A percentile compares a stretch with the other conserved stretches of the same genome.
Conservation (phyloP, 1,140 invertebrate genomes). For the Drosophila subobscura region DNA sequence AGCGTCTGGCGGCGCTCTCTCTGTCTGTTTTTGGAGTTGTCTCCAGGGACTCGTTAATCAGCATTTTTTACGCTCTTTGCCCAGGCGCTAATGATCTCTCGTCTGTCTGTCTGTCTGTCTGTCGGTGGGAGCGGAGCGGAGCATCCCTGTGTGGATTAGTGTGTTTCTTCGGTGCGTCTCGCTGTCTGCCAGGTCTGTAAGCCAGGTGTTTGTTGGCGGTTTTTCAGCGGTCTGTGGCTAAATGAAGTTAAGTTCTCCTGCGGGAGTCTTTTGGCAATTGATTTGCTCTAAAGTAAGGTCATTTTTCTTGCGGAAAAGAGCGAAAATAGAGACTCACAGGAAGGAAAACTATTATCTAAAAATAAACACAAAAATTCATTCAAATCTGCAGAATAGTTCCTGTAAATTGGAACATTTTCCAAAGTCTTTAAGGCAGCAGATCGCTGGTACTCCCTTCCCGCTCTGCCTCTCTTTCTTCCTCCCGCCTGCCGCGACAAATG, state of each 20-base stretch:
- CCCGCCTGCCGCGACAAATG: constrained; percentile 17
- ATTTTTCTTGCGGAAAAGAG: too few species aligned
- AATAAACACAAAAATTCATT: too few species aligned
- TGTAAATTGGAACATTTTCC: too few species aligned
- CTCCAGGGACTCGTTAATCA: constrained; percentile 77
- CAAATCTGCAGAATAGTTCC: too few species aligned
- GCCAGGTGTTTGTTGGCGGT: constrained; percentile 20
- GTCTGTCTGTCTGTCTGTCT: constrained; percentile 47
- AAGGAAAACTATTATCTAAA: too few species aligned
- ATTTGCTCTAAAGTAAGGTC: not conserved
- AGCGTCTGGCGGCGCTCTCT: constrained; percentile 11
- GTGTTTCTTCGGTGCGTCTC: constrained; percentile 39
- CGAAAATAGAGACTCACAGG: too few species aligned
- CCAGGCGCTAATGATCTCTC: constrained; percentile 69
- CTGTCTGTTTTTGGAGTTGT: constrained; percentile 13
- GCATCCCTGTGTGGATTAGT: too few species aligned
- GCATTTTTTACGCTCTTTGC: constrained; percentile 74
- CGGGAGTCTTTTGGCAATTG: constrained; percentile 25
- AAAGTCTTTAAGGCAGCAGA: too few species aligned
- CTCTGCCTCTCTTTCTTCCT: not conserved
- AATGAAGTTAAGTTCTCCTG: constrained; percentile 65
- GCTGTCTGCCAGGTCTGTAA: constrained; percentile 25
- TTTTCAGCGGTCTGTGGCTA: constrained; percentile 38
- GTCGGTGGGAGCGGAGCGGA: constrained; percentile 20
- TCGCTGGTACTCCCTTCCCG: too few species aligned